Percentiles rank a stretch among this genome's conserved stretches.
These are phyloP conservation scores for Notocelia uddmanniana DNA, from an alignment of 2,888 invertebrate species.

Conservation along the genomic window DNA sequence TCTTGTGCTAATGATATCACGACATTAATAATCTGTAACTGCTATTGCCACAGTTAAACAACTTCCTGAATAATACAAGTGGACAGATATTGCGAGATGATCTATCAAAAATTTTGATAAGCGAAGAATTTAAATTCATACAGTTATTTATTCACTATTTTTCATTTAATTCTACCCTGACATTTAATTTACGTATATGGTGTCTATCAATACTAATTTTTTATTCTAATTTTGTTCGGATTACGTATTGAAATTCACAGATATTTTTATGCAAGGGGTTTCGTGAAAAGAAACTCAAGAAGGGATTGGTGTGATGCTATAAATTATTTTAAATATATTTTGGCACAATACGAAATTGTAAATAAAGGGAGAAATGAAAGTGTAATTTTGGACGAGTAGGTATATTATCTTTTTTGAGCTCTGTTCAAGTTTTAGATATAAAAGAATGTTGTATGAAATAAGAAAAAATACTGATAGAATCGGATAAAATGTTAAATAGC, in stretches of 20 bases:
- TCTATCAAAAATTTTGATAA: constrained; percentile 71
- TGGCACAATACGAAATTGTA: constrained; percentile 80
- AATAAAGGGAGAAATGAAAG: constrained; percentile 56
- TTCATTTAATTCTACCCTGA: constrained; percentile 89
- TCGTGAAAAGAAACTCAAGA: constrained; percentile 48
- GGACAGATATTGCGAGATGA: constrained; percentile 80
- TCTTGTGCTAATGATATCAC: constrained; percentile 74
- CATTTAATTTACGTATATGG: constrained; percentile 95
- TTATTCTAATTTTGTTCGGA: constrained; percentile 76
- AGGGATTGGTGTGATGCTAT: constrained; percentile 38
- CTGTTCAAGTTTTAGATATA: not conserved
- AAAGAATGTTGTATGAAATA: constrained; percentile 1
- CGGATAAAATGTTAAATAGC: constrained; percentile 53
- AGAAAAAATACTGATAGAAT: constrained; percentile 27
- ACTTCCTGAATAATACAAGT: constrained; percentile 67
- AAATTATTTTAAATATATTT: constrained; percentile 69
- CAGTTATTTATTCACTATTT: constrained; percentile 69
- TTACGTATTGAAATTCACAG: constrained; percentile 71
- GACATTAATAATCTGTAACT: constrained; percentile 64
- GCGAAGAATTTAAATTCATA: constrained; percentile 74
- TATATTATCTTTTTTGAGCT: constrained; percentile 28
- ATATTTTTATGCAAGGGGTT: constrained; percentile 43
- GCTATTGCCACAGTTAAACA: constrained; percentile 56
- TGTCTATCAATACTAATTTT: constrained; percentile 85
- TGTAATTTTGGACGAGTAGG: constrained; percentile 16